Evolutionary conservation across 2,888 invertebrate species (phyloP), one percentile per base, ranked within the genome.

Genomic region (Melinaea marsaeus): DNA sequence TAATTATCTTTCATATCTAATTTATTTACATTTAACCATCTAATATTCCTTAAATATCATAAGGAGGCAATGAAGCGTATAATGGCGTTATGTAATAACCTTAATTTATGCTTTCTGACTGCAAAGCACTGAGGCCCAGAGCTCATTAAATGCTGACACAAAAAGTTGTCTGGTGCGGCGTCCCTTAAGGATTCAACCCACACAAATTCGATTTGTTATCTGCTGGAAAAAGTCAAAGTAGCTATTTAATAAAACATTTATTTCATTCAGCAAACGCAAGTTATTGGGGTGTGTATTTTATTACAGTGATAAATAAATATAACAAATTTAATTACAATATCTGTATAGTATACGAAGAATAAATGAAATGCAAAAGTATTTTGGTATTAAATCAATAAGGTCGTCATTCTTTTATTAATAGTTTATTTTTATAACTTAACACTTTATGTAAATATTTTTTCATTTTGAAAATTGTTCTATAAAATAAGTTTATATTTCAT

Each of bases 141-240:
- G 85, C 85, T 86, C 84, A 88, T 88, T 86, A 88, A 81, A 84
- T 78, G 76, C 79, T 81, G 81, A 81, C 83, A 80, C 83, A 85
- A 86, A 87, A 85, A 84, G 80, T 80, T 78, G 75, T 71, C 79
- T 79, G 70, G 71, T 70, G 74, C 67, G 74, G 69, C 71, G 68
- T 81, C 79, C 79, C 80, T 72, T 68, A 75, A 70, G 68, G 79
- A 76, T 68, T 70, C 67, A 67, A 72, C 73, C 74, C 75, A 77
- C 77, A 74, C 74, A 70, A 74, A 70, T 73, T 72, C 79, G 75
- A 82, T 79, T 75, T 78, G 70, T 75, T 71, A 69, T 71, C 69
- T 69, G 63, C 60, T 57, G 62, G 67, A 74, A 70, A 9, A 73
- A 73, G 71, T 32, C 61, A 60, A 74, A 72, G 65, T 71, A 75